A percentile compares a stretch with the other conserved stretches of the same genome.
These are phyloP conservation scores for Heliothis peltigera DNA, from an alignment of 2,888 invertebrate genomes.

Conservation along the genomic window DNA sequence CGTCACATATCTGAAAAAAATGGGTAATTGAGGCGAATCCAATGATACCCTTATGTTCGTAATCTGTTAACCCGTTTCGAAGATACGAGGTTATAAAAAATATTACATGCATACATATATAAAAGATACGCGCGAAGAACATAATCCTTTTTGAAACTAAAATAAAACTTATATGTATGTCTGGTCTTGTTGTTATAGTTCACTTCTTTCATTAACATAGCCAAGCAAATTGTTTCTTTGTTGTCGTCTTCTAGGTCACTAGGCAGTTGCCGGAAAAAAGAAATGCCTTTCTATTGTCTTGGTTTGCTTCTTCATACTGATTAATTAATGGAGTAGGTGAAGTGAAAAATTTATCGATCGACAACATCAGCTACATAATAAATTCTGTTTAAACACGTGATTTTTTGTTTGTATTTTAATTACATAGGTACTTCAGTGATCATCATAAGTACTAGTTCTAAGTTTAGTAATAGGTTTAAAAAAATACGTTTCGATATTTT, in stretches of 20 bases:
- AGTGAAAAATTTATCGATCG: slow-evolving; percentile 13
- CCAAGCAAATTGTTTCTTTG: slow-evolving; percentile 29
- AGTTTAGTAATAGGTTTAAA: slow-evolving; percentile 15
- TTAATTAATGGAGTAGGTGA: slow-evolving; percentile 1
- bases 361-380: slow-evolving; percentile 6
- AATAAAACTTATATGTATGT: too few species aligned
- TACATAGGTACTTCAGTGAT: slow-evolving; percentile 47
- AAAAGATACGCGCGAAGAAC: too few species aligned
- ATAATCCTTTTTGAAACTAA: too few species aligned
- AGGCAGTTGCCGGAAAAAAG: slow-evolving; percentile 18
- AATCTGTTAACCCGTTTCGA: too few species aligned
- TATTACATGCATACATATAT: too few species aligned
- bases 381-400: slow-evolving; percentile 6
- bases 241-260: slow-evolving; percentile 37
- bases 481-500: slow-evolving; percentile 21
- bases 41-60: too few species aligned
- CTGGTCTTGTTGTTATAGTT: slow-evolving; percentile 26
- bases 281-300: slow-evolving; percentile 36
- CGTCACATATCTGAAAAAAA: too few species aligned
- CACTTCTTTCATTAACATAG: slow-evolving; percentile 25
- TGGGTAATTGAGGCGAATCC: too few species aligned
- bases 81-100: too few species aligned
- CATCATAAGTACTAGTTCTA: slow-evolving; percentile 39
- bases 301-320: slow-evolving; percentile 3
- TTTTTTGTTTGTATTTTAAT: slow-evolving; percentile 24